A percentile compares a stretch with the other conserved stretches of the same genome.
Conservation (phyloP, 2,888 invertebrate genomes). For the Chymomyza procnemis region DNA sequence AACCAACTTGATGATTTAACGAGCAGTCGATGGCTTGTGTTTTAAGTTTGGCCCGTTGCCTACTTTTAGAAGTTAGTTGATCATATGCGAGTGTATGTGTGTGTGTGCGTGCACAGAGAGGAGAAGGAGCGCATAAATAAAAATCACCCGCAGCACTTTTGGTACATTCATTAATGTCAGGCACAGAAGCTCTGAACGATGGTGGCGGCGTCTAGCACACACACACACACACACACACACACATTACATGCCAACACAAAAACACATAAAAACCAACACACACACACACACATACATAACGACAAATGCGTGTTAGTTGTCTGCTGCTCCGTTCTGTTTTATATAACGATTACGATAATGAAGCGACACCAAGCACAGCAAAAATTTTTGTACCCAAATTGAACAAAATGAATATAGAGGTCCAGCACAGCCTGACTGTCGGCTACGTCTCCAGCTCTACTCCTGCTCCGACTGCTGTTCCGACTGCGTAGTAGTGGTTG, state of each 20-base stretch:
- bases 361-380: conserved; percentile 67
- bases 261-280: conserved; percentile 3
- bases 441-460: not conserved
- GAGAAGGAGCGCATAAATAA: conserved; percentile 45
- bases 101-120: not conserved
- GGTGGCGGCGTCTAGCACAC: conserved; percentile 47
- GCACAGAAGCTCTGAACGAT: conserved; percentile 37
- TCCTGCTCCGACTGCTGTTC: no score
- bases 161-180: conserved; percentile 68
- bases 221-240: conserved; percentile 51
- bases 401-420: conserved; percentile 59
- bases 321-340: conserved; percentile 49
- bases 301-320: conserved; percentile 46
- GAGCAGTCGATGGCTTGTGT: conserved; percentile 33
- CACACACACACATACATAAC: conserved; percentile 5
- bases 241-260: not conserved
- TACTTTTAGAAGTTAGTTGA: conserved; percentile 5
- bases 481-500: not conserved
- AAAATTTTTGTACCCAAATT: conserved; percentile 65
- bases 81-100: not conserved
- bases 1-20: conserved; percentile 31
- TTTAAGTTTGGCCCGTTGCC: conserved; percentile 32
- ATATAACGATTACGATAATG: conserved; percentile 72
- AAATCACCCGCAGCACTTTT: conserved; percentile 63
- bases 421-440: conserved; percentile 29